Evolutionary conservation across 2,797 vertebrate genomes (phyloP).

Genomic region (Enteromius unitaeniatus): DNA sequence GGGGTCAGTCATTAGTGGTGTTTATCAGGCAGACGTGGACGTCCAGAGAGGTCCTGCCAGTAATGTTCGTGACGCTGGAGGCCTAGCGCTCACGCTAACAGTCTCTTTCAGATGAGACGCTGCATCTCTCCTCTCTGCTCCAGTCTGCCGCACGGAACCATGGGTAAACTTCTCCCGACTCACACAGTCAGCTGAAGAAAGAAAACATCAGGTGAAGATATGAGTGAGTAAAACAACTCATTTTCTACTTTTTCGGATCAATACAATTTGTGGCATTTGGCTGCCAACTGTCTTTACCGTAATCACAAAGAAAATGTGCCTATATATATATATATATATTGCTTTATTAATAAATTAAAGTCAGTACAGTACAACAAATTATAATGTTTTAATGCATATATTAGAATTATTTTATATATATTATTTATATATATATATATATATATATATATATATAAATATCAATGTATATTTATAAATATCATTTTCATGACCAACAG

Average conservation of each 20-base stretch:
- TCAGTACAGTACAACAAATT: too few species aligned
- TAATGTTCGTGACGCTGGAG: conserved; percentile 69
- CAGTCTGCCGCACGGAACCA: conserved; percentile 71
- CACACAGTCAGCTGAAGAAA: conserved; percentile 61
- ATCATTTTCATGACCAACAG: too few species aligned
- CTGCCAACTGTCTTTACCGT: too few species aligned
- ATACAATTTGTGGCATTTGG: background rate
- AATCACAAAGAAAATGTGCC: background rate
- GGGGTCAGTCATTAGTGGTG: conserved; percentile 74
- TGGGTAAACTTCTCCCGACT: conserved; percentile 68
- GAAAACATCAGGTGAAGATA: conserved; percentile 23
- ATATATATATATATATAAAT: too few species aligned
- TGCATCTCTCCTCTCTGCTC: conserved; percentile 66
- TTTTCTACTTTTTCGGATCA: background rate
- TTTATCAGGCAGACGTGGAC: conserved; percentile 70
- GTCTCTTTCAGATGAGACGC: conserved; percentile 65
- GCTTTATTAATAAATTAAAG: too few species aligned
- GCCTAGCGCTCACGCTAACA: conserved; percentile 50
- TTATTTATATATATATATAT: too few species aligned
- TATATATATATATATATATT: too few species aligned
- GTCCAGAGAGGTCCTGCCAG: conserved; percentile 60
- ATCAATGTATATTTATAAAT: too few species aligned
- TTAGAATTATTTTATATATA: too few species aligned
- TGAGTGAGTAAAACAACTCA: background rate
- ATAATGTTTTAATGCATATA: too few species aligned